phyloP scores from a whole-genome alignment of 2,797 vertebrate species.

The Dendrocincla fuliginosa region DNA sequence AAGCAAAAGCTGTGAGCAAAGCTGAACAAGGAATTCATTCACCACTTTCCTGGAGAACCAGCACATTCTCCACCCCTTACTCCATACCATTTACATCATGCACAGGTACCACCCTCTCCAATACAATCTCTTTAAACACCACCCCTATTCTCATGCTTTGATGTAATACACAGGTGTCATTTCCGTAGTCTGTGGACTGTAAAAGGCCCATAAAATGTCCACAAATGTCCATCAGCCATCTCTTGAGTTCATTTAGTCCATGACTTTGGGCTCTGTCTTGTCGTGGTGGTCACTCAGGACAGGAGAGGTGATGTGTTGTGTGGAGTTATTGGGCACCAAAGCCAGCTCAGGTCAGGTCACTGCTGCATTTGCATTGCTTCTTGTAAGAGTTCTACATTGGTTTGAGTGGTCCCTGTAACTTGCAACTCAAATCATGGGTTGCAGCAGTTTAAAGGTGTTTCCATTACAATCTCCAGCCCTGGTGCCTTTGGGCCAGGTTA shows the following conservation, averaged over 20 bases:
- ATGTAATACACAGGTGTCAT: not conserved
- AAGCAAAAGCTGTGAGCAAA: not conserved
- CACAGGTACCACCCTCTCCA: not conserved
- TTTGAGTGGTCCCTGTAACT: not conserved
- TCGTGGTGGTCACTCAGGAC: not conserved
- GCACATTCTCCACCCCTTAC: not conserved
- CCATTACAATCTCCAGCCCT: not conserved
- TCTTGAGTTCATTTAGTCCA: not conserved
- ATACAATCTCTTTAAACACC: not conserved
- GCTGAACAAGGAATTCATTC: not conserved
- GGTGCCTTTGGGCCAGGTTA: not conserved
- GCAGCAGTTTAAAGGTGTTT: not conserved
- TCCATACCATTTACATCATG: not conserved
- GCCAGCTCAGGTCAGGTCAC: not conserved
- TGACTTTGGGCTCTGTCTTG: not conserved
- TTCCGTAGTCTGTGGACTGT: not conserved
- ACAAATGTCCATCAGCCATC: not conserved
- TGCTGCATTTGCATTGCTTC: not conserved
- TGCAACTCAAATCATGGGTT: not conserved
- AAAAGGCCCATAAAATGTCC: not conserved
- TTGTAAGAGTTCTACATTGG: not conserved
- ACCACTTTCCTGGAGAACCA: not conserved
- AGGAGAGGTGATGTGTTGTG: not conserved
- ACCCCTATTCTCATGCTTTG: not conserved
- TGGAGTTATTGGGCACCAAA: not conserved